phyloP scores from a whole-genome alignment of 2,888 invertebrate genomes.

The Eupithecia pulchellata region DNA sequence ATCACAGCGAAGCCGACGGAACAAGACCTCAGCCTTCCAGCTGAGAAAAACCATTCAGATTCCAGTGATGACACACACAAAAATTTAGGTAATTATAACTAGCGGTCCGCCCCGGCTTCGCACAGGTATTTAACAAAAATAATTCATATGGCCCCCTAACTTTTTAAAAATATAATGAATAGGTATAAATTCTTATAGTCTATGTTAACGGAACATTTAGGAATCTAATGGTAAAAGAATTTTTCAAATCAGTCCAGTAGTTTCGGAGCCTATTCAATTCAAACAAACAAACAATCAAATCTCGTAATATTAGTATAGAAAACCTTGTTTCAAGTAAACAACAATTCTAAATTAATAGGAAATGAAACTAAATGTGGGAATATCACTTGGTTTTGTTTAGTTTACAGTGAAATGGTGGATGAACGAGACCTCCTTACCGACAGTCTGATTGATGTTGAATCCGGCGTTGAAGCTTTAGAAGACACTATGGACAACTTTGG shows the following conservation, averaged over 20 bases:
- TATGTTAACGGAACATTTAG: too few species aligned
- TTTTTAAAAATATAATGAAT: too few species aligned
- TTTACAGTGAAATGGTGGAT: slow-evolving; percentile 64
- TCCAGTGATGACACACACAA: slow-evolving; percentile 81
- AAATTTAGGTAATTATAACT: slow-evolving; percentile 77
- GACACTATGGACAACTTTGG: slow-evolving; percentile 73
- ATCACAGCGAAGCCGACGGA: slow-evolving; percentile 76
- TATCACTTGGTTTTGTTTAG: slow-evolving; percentile 47
- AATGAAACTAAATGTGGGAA: background rate
- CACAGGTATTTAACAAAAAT: too few species aligned
- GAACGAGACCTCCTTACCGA: slow-evolving; percentile 62
- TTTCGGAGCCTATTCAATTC: too few species aligned
- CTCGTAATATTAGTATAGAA: slow-evolving; percentile 38
- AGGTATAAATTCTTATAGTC: too few species aligned
- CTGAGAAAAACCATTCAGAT: slow-evolving; percentile 66
- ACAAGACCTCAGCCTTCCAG: slow-evolving; percentile 61
- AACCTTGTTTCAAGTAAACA: background rate
- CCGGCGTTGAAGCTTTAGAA: slow-evolving; percentile 82
- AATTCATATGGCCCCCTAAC: too few species aligned
- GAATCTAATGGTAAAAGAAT: too few species aligned
- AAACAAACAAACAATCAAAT: too few species aligned
- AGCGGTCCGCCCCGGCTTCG: too few species aligned
- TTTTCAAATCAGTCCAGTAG: too few species aligned
- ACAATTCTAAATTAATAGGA: background rate
- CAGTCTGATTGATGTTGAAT: slow-evolving; percentile 76